phyloP scores from a whole-genome alignment of 2,888 invertebrate species.

The Ormyrus rosae region DNA sequence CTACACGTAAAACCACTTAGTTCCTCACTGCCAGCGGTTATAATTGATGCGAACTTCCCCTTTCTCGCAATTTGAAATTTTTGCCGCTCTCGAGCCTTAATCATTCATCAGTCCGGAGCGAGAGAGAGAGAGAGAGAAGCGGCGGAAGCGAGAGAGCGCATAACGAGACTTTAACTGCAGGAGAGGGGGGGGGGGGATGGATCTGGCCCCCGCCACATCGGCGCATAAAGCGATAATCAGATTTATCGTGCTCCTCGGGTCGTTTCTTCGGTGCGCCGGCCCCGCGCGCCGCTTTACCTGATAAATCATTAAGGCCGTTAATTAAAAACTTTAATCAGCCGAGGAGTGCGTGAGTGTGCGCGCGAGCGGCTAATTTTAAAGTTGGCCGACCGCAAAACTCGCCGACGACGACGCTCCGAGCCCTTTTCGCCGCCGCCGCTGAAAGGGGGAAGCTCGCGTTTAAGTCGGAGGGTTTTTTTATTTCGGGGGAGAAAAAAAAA shows the following conservation, averaged over 20 bases:
- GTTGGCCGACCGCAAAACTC: constrained; percentile 32
- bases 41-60: no score
- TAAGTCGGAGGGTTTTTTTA: no score
- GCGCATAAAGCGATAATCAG: constrained; percentile 30
- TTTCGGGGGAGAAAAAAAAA: no score
- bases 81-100: background rate
- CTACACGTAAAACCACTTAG: no score
- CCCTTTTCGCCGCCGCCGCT: background rate
- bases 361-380: constrained; percentile 43
- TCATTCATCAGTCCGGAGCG: background rate
- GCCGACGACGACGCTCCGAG: background rate
- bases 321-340: constrained; percentile 67
- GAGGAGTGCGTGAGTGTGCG: constrained; percentile 20
- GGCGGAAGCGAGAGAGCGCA: no score
- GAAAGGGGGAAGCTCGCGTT: no score
- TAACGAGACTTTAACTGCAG: no score
- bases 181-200: no score
- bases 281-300: constrained; percentile 45
- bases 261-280: background rate
- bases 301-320: constrained; percentile 65
- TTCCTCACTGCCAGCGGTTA: no score
- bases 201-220: no score
- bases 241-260: constrained; percentile 2
- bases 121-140: no score
- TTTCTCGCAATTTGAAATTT: no score